Base-by-base conservation (phyloP, 2,888 invertebrate genomes). In the Meloe dianella region DNA sequence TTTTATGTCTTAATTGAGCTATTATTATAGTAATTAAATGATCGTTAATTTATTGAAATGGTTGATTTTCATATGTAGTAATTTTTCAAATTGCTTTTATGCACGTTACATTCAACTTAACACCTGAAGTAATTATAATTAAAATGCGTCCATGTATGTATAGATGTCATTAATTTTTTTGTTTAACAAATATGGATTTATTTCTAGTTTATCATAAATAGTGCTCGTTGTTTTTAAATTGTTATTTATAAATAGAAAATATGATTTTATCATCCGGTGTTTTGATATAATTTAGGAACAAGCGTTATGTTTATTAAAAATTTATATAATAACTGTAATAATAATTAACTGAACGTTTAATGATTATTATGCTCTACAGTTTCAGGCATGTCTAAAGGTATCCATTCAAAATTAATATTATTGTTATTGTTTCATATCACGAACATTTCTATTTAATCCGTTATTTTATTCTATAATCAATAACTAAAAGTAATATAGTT, bases 371-470 rank as follows among this genome's bases (percentile, higher is more conserved):
- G 10, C 10, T 51, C n/a, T n/a, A n/a, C n/a, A 24, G 14, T 22
- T 54, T 27, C n/a, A 54, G 24, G 8, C 7, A 54, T 54, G 27
- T 27, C n/a, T 54, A 6, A 54, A 24, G 4, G 27, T 24, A 27
- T 54, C 14, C 24, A 54, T 54, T 54, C 27, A 12, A 54, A 54
- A 54, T 54, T 24, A 54, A 54, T 54, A 54, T 54, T 54, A 27
- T 54, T 47, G 20, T 47, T 54, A 54, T 5, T 54, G 27, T 12
- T 27, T 24, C 54, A 27, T 27, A 54, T 27, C 54, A 54, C 54
- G 54, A 54, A 54, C 54, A 54, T 24, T 27, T 54, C 54, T 54
- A 27, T 54, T 27, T 54, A 54, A 54, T 27, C 24, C 7, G 24
- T 6, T 54, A 54, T 54, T 27, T 0, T 27, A 27, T 27, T 54